A percentile compares a stretch with the other conserved stretches of the same genome.
Conservation (phyloP, 2,888 invertebrate species). For the Baccha elongata region DNA sequence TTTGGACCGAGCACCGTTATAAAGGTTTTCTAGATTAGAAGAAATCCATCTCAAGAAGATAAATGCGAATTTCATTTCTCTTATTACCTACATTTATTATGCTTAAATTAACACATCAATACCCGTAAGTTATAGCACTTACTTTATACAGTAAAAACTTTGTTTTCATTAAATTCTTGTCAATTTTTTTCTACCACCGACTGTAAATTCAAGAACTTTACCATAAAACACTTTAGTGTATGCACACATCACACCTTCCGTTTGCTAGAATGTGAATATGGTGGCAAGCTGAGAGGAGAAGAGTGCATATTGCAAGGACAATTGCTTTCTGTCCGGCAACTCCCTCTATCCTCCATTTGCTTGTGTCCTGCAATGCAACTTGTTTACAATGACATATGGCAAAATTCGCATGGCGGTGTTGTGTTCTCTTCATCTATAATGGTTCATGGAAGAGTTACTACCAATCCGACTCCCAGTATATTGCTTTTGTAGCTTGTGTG, state of each 20-base stretch:
- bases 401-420: constrained; percentile 71
- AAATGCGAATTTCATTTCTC: too few relatives aligned
- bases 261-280: constrained; percentile 6
- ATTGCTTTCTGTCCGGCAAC: constrained; percentile 48
- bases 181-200: neutral
- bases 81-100: too few relatives aligned
- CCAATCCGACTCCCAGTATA: constrained; percentile 43
- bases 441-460: constrained; percentile 68
- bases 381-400: constrained; percentile 73
- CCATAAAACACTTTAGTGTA: constrained; percentile 20
- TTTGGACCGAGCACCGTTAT: too few relatives aligned
- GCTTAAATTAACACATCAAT: too few relatives aligned
- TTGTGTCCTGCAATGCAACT: constrained; percentile 62
- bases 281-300: constrained; percentile 13
- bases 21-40: too few relatives aligned
- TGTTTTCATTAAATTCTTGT: too few relatives aligned
- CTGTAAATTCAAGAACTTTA: constrained; percentile 5
- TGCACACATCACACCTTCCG: constrained; percentile 33
- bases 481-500: constrained; percentile 14
- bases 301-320: constrained; percentile 51
- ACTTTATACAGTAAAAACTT: too few relatives aligned
- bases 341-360: constrained; percentile 32
- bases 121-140: too few relatives aligned
- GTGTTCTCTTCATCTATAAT: constrained; percentile 69
- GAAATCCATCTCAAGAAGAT: too few relatives aligned